phyloP scores from a whole-genome alignment of 2,113 vertebrate genomes.

The Alethe castanea region DNA sequence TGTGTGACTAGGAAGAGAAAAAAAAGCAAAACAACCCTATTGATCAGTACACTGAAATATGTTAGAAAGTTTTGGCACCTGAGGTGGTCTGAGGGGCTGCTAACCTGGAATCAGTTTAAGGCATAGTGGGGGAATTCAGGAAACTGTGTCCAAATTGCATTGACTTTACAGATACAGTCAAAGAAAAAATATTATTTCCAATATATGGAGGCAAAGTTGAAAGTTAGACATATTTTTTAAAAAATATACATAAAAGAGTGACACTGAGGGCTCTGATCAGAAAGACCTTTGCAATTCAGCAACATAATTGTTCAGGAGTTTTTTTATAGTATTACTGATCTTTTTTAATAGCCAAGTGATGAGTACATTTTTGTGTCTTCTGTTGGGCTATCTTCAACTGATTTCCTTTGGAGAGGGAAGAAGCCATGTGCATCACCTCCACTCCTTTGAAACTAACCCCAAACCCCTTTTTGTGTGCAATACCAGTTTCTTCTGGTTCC shows the following conservation, averaged over 20 bases:
- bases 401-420: neutral
- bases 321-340: neutral
- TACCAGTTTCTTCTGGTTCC: neutral
- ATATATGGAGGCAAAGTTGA: neutral
- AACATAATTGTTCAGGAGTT: neutral
- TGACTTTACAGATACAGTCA: neutral
- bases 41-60: conserved; percentile 58
- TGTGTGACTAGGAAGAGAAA: conserved; percentile 26
- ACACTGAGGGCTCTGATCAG: neutral
- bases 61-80: conserved; percentile 26
- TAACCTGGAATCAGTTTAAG: neutral
- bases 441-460: neutral
- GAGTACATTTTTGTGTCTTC: neutral
- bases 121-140: neutral
- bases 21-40: neutral
- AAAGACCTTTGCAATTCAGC: neutral
- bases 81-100: neutral
- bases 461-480: neutral
- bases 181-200: neutral
- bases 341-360: neutral
- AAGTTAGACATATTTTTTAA: neutral
- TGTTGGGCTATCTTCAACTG: neutral
- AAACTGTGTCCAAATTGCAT: neutral
- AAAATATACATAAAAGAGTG: neutral
- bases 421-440: neutral